A percentile compares a stretch with the other conserved stretches of the same genome.
phyloP scores from a whole-genome alignment of 2,113 vertebrate genomes.

The Cephalopterus ornatus region DNA sequence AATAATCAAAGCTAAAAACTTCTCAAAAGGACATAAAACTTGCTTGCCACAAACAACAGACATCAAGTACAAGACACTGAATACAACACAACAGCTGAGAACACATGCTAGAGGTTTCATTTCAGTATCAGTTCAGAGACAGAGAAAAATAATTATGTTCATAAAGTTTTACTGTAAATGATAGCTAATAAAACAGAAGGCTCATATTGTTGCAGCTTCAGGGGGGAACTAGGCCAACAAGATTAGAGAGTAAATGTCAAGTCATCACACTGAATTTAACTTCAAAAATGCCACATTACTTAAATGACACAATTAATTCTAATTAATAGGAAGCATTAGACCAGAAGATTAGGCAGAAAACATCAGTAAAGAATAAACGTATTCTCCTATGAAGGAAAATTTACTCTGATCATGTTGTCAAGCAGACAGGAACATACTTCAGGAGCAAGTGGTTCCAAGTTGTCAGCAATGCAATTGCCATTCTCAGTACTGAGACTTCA shows the following conservation, averaged over 20 bases:
- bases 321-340: constrained; percentile 20
- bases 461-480: background rate
- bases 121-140: no score
- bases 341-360: constrained; percentile 9
- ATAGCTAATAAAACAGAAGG: constrained; percentile 25
- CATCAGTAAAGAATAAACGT: constrained; percentile 35
- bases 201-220: background rate
- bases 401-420: background rate
- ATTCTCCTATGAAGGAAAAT: background rate
- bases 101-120: constrained; percentile 2
- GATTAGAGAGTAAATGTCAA: background rate
- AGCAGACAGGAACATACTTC: background rate
- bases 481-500: background rate
- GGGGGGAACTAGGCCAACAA: background rate
- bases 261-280: background rate
- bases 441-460: background rate
- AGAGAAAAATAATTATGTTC: background rate
- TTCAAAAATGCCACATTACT: background rate
- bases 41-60: background rate
- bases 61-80: background rate
- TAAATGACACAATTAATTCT: background rate
- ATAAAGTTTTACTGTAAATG: background rate
- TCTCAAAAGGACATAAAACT: background rate
- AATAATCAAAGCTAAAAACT: background rate
- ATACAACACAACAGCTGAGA: background rate